Percentiles rank a stretch among this genome's conserved stretches.
Conservation (phyloP, 2,113 vertebrate species). For the Thalassoma bifasciatum region DNA sequence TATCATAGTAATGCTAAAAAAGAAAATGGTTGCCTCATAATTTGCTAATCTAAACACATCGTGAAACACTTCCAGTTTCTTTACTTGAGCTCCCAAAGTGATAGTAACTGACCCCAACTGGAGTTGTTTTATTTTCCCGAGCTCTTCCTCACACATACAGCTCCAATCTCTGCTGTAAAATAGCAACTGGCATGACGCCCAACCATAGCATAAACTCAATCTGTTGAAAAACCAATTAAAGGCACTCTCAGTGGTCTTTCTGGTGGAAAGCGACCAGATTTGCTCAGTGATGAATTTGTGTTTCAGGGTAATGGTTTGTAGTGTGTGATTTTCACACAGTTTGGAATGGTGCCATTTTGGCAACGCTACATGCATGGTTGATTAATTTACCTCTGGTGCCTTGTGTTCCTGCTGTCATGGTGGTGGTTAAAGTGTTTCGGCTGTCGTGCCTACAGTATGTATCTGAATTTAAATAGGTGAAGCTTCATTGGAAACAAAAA, state of each 20-base stretch:
- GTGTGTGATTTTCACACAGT: conserved; percentile 34
- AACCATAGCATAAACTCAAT: conserved; percentile 35
- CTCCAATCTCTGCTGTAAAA: conserved; percentile 18
- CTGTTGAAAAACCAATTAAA: conserved; percentile 56
- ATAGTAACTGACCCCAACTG: background rate
- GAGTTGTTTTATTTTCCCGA: conserved; percentile 15
- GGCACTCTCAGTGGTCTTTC: conserved; percentile 33
- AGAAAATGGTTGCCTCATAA: too few relatives aligned
- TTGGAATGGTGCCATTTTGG: conserved; percentile 62
- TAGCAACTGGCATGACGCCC: background rate
- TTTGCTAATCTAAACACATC: too few relatives aligned
- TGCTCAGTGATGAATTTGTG: conserved; percentile 53
- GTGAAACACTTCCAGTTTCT: too few relatives aligned
- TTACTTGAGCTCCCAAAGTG: background rate
- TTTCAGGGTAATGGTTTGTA: conserved; percentile 51
- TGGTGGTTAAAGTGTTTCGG: conserved; percentile 68
- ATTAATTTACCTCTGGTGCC: conserved; percentile 56
- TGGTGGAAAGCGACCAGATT: conserved; percentile 39
- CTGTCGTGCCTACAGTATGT: conserved; percentile 57
- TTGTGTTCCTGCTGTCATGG: conserved; percentile 58
- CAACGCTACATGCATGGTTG: conserved; percentile 42
- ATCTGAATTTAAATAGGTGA: conserved; percentile 58
- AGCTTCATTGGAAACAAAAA: background rate
- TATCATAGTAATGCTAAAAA: too few relatives aligned
- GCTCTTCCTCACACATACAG: background rate